phyloP scores from a whole-genome alignment of 2,888 invertebrate genomes.

The Rhopalosiphum nymphaeae region DNA sequence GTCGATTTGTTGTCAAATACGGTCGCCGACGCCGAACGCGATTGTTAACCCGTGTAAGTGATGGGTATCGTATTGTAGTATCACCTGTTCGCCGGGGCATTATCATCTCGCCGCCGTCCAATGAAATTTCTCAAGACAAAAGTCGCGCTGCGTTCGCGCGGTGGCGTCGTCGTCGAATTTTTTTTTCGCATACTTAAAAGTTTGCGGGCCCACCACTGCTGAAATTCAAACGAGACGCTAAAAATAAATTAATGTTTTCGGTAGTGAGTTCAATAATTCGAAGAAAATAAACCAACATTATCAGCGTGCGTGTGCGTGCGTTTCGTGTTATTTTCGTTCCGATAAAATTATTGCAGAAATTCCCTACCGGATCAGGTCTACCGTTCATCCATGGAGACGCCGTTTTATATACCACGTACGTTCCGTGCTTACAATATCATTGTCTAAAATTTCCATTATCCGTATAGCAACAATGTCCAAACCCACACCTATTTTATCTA shows the following conservation, averaged over 20 bases:
- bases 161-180: no score
- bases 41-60: not conserved
- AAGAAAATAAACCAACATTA: not conserved
- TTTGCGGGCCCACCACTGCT: no score
- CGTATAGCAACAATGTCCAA: no score
- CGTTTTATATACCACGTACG: not conserved
- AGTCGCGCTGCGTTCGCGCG: not conserved
- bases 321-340: not conserved
- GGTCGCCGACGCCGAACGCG: constrained; percentile 3
- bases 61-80: not conserved
- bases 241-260: not conserved
- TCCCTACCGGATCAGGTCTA: not conserved
- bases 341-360: not conserved
- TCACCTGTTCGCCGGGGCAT: not conserved
- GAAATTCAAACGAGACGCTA: not conserved
- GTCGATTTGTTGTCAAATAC: constrained; percentile 40
- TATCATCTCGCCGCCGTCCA: not conserved
- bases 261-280: not conserved
- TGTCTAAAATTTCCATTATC: not conserved
- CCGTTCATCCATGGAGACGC: not conserved
- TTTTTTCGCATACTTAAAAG: no score
- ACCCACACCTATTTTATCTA: not conserved
- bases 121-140: not conserved
- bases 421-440: not conserved
- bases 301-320: not conserved